Evolutionary conservation across 2,888 invertebrate genomes (phyloP).

Genomic region (Ormyrus labotus): DNA sequence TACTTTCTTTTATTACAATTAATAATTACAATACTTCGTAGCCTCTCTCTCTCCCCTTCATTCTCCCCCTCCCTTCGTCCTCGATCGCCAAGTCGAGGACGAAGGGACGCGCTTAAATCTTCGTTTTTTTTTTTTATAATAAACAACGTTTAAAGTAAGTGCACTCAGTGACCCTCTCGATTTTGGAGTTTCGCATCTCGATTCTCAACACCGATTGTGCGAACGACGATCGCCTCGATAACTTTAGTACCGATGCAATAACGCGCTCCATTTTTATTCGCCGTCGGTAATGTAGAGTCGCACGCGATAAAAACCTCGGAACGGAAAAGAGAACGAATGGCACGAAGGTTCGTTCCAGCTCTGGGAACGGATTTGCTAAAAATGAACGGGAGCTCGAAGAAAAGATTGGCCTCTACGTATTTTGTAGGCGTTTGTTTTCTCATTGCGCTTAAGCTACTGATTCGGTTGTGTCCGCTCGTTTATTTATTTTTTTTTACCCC

Average conservation of each 20-base stretch:
- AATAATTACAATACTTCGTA: constrained; percentile 12
- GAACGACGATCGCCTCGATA: constrained; percentile 16
- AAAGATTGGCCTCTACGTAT: constrained; percentile 15
- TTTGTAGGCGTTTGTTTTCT: background rate
- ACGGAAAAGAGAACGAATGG: background rate
- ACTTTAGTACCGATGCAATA: constrained; percentile 40
- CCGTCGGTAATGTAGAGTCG: no score
- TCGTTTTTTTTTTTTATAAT: constrained; percentile 3
- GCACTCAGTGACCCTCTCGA: constrained; percentile 51
- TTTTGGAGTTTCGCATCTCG: constrained; percentile 52
- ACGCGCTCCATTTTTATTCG: background rate
- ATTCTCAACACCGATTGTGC: constrained; percentile 36
- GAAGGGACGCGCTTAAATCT: background rate
- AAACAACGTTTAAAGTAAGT: constrained; percentile 34
- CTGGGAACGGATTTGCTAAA: background rate
- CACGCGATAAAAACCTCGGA: background rate
- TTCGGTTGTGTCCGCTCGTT: constrained; percentile 9
- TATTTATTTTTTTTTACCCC: constrained; percentile 11
- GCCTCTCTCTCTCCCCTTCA: background rate
- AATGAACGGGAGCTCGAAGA: constrained; percentile 19
- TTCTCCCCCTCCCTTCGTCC: background rate
- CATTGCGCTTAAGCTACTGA: constrained; percentile 7
- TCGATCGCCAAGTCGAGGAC: constrained; percentile 12
- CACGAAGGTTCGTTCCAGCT: background rate
- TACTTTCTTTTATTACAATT: constrained; percentile 42